Percentiles rank a stretch among this genome's conserved stretches.
These are phyloP conservation scores for Drosophila quadrilineata DNA, from an alignment of 1,140 invertebrate genomes.

Conservation along the genomic window DNA sequence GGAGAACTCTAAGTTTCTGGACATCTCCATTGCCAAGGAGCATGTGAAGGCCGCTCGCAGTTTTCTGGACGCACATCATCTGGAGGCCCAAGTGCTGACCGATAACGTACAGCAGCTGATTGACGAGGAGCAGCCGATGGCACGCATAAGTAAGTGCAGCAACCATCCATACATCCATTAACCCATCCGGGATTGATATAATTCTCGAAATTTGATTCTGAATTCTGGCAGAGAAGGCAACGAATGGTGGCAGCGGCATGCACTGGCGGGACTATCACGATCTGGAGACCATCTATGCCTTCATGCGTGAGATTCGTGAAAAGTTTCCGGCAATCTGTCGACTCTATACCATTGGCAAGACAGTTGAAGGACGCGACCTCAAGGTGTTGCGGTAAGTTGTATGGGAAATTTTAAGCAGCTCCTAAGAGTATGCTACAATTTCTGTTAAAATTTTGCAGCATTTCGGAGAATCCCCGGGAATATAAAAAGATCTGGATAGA, in stretches of 20 bases:
- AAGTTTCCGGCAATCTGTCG: constrained; percentile 85
- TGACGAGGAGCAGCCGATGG: constrained; percentile 81
- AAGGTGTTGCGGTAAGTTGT: constrained; percentile 83
- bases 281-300: constrained; percentile 85
- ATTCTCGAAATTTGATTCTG: too few relatives aligned
- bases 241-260: constrained; percentile 80
- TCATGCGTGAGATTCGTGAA: constrained; percentile 86
- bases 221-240: constrained; percentile 51
- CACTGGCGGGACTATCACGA: constrained; percentile 89
- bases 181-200: too few relatives aligned
- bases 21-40: constrained; percentile 66
- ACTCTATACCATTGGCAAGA: constrained; percentile 86
- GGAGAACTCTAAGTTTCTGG: constrained; percentile 77
- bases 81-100: constrained; percentile 46
- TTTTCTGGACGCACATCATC: constrained; percentile 52
- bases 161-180: too few relatives aligned
- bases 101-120: constrained; percentile 62
- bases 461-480: constrained; percentile 71
- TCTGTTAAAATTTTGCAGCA: constrained; percentile 22
- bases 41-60: constrained; percentile 63
- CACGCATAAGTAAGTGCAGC: constrained; percentile 51
- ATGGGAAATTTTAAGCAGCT: not conserved
- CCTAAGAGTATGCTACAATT: constrained; percentile 6
- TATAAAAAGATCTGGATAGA: constrained; percentile 83
- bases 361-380: constrained; percentile 87